phyloP scores from a whole-genome alignment of 1,140 invertebrate species.

The Capitella teleta region DNA sequence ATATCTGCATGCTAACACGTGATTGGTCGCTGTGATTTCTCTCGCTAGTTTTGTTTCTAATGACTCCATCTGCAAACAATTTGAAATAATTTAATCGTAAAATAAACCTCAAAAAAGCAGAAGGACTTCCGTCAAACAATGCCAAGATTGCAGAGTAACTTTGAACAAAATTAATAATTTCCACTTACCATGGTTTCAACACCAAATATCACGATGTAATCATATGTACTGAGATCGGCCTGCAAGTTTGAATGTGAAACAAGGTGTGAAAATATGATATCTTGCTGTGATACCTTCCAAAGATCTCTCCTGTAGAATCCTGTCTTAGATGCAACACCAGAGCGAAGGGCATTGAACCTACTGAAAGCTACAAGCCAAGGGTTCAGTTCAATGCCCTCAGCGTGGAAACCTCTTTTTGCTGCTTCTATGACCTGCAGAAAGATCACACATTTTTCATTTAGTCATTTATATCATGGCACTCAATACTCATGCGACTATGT shows the following conservation, averaged over 20 bases:
- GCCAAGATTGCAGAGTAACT: too few relatives aligned
- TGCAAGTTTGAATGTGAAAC: neutral
- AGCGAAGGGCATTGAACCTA: constrained; percentile 50
- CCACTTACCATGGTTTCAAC: constrained; percentile 75
- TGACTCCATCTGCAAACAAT: too few relatives aligned
- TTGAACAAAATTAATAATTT: too few relatives aligned
- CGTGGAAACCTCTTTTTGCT: constrained; percentile 58
- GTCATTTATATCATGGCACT: too few relatives aligned
- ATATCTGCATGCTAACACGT: too few relatives aligned
- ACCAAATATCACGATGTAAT: constrained; percentile 83
- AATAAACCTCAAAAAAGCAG: too few relatives aligned
- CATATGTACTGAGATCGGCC: constrained; percentile 43
- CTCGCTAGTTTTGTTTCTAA: too few relatives aligned
- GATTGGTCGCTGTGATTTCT: too few relatives aligned
- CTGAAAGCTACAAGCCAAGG: constrained; percentile 74
- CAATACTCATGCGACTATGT: too few relatives aligned
- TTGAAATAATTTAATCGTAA: too few relatives aligned
- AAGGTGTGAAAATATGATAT: neutral
- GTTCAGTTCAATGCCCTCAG: constrained; percentile 79
- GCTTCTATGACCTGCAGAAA: constrained; percentile 55
- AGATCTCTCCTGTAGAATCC: constrained; percentile 64
- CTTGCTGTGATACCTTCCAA: constrained; percentile 55
- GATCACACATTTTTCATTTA: too few relatives aligned
- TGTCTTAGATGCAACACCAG: constrained; percentile 48
- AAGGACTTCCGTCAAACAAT: too few relatives aligned